These are phyloP conservation scores for Drosophila leontia DNA, from an alignment of 1,140 invertebrate species.

Conservation along the genomic window DNA sequence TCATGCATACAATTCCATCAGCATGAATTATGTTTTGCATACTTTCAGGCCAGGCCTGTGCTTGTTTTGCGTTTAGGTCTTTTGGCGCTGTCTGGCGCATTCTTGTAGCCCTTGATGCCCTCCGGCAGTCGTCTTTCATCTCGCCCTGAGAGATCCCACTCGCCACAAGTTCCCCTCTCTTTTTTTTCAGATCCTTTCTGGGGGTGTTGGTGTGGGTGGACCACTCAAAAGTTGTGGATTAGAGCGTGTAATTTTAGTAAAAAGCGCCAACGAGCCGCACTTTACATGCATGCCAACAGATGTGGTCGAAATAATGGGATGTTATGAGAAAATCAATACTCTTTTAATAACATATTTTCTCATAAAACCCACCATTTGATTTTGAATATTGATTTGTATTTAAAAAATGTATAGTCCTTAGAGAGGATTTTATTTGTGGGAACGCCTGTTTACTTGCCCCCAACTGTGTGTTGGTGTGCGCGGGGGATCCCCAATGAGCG, in stretches of 20 bases:
- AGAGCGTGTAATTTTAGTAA: constrained; percentile 78
- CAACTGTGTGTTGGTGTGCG: not conserved
- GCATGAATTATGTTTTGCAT: constrained; percentile 84
- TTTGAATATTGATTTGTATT: not conserved
- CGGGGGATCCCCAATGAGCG: constrained; percentile 24
- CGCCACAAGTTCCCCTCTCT: constrained; percentile 23
- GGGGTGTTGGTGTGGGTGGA: constrained; percentile 6
- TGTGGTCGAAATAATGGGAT: not conserved
- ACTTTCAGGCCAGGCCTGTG: constrained; percentile 52
- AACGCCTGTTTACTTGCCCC: not conserved
- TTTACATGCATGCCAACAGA: constrained; percentile 38
- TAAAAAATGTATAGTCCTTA: not conserved
- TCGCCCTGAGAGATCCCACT: constrained; percentile 43
- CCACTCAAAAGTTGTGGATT: constrained; percentile 79
- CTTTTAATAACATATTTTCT: too few species aligned
- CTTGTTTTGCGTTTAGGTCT: constrained; percentile 71
- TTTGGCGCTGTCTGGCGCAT: constrained; percentile 66
- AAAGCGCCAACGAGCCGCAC: constrained; percentile 58
- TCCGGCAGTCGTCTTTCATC: constrained; percentile 73
- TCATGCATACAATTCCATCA: constrained; percentile 80
- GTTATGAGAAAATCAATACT: too few species aligned
- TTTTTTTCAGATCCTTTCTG: constrained; percentile 22
- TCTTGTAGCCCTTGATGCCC: constrained; percentile 68
- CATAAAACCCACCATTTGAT: too few species aligned
- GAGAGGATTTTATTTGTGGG: not conserved